Base-by-base conservation (phyloP, 1,140 invertebrate genomes). In the Drosophila littoralis region DNA sequence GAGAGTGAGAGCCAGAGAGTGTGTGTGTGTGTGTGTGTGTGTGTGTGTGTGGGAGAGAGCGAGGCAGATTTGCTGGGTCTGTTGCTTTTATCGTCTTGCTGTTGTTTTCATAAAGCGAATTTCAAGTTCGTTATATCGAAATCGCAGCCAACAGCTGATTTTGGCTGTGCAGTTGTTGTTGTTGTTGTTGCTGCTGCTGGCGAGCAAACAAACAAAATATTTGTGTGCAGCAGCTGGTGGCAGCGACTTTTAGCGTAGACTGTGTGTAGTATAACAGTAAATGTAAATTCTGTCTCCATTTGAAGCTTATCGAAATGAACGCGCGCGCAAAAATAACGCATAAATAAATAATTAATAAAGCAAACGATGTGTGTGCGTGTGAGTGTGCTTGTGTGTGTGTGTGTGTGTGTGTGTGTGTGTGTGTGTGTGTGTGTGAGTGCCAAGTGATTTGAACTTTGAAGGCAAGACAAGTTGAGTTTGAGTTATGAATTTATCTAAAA, bases 371-470 rank as follows among this genome's bases (percentile, higher is more conserved):
- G 22, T 28, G 22, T 28, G 48, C 10, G 35, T 33, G 52, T 9
- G 50, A 12, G 6, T 13, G 35, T 36, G 33, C 15, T 1, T 13
- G 17, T 45, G 28, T 57, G 35, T 36, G 17, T 61, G 50, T 50
- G 51, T 46, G 15, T 72, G 43, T 45, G 22, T 28, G 22, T 5
- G 22, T 28, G 22, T 28, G 3, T 5, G 2, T 28, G 4, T 28
- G 22, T 46, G 32, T 65, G 32, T 67, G 43, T 65, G 42, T 75
- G 51, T 70, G 42, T 48, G 60, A 54, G 64, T 71, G 66, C 73
- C 77, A 89, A 89, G 77, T 91, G 77, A 91, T 90, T 90, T 90
- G 88, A 90, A 90, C 88, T 90, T 89, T 91, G 88, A 90, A 91
- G 88, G 88, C 88, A 88, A 91, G 82, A 88, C 82, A 88, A 91